A percentile compares a stretch with the other conserved stretches of the same genome.
These are phyloP conservation scores for Stenodema calcarata DNA, from an alignment of 2,888 invertebrate genomes.

Conservation along the genomic window DNA sequence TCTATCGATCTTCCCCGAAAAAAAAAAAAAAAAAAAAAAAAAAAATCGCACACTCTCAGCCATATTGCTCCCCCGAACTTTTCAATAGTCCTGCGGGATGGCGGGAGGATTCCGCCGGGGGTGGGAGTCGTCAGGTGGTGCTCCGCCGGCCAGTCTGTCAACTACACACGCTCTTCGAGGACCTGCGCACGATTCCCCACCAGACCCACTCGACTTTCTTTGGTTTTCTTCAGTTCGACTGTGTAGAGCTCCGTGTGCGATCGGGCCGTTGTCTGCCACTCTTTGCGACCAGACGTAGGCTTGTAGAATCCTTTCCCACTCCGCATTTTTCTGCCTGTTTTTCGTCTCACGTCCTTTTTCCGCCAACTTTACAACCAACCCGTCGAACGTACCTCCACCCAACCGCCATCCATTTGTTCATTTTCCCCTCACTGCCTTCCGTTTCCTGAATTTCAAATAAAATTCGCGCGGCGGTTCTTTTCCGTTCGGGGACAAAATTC, in stretches of 20 bases:
- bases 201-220: background rate
- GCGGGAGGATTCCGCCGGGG: background rate
- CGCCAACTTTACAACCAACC: background rate
- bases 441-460: background rate
- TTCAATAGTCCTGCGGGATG: background rate
- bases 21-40: no score
- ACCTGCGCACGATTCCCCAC: slow-evolving; percentile 36
- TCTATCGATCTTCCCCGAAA: background rate
- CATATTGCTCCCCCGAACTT: background rate
- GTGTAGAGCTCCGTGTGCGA: slow-evolving; percentile 37
- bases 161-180: background rate
- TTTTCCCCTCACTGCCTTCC: background rate
- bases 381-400: background rate
- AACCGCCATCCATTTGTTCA: background rate
- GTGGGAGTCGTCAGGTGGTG: background rate
- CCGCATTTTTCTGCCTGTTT: slow-evolving; percentile 9
- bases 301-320: slow-evolving; percentile 15
- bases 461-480: slow-evolving; percentile 7
- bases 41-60: background rate
- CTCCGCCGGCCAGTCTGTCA: background rate
- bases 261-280: slow-evolving; percentile 14
- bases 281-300: slow-evolving; percentile 42
- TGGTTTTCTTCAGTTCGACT: slow-evolving; percentile 32
- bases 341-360: background rate
- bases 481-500: slow-evolving; percentile 23